Evolutionary conservation across 2,797 vertebrate genomes (phyloP).

Genomic region (Gephyroberyx darwinii): DNA sequence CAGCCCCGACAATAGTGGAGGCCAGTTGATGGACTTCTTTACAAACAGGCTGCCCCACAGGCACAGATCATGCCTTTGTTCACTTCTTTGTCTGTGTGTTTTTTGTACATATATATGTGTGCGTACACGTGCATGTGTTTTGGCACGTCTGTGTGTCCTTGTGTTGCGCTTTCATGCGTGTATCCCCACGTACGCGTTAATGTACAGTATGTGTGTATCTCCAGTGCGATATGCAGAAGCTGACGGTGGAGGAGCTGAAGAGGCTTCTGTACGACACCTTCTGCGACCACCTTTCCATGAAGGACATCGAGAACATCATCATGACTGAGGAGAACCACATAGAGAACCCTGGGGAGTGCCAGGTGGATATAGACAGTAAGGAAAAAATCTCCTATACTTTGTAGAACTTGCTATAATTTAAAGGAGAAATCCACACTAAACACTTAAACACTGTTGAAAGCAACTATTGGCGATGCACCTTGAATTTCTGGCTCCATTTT

Average conservation of each 20-base stretch:
- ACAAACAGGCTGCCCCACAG: slow-evolving; percentile 5
- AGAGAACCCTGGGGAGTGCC: slow-evolving; percentile 91
- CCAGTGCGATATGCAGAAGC: slow-evolving; percentile 98
- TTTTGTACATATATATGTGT: slow-evolving; percentile 4
- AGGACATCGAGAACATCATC: slow-evolving; percentile 99
- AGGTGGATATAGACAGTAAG: slow-evolving; percentile 98
- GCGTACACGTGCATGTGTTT: background rate
- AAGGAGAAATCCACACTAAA: background rate
- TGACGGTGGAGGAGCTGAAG: slow-evolving; percentile 97
- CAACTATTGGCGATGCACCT: too few relatives aligned
- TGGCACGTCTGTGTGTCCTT: background rate
- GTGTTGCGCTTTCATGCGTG: background rate
- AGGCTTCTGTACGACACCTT: slow-evolving; percentile 96
- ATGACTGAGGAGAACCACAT: slow-evolving; percentile 99
- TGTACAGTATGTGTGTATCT: slow-evolving; percentile 32
- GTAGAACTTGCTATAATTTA: background rate
- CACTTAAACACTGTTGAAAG: too few relatives aligned
- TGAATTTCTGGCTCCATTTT: too few relatives aligned
- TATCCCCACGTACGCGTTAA: slow-evolving; percentile 22
- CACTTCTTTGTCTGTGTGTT: background rate
- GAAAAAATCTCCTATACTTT: slow-evolving; percentile 20
- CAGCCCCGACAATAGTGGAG: slow-evolving; percentile 11
- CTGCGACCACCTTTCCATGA: slow-evolving; percentile 98
- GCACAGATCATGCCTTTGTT: slow-evolving; percentile 6
- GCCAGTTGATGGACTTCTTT: slow-evolving; percentile 10